Percentiles rank a stretch among this genome's conserved stretches.
phyloP scores from a whole-genome alignment of 2,113 vertebrate genomes.

The Mustela lutreola region DNA sequence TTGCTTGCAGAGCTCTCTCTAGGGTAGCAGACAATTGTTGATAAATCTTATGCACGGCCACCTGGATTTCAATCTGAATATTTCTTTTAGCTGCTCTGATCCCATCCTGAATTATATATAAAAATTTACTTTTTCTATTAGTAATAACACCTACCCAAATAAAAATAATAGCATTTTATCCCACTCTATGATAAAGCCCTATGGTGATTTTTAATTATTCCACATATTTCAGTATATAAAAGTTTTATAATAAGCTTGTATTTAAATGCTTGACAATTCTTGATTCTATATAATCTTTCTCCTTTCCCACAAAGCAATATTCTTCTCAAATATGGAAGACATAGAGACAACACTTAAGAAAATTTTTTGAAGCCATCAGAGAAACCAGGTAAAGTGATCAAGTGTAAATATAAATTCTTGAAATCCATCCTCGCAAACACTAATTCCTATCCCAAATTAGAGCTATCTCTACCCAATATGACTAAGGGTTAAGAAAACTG shows the following conservation, averaged over 20 bases:
- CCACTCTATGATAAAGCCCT: not conserved
- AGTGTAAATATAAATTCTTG: slow-evolving; percentile 33
- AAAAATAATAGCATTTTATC: slow-evolving; percentile 50
- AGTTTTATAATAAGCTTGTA: slow-evolving; percentile 35
- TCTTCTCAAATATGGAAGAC: slow-evolving; percentile 39
- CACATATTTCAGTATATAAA: not conserved
- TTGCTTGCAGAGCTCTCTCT: slow-evolving; percentile 96
- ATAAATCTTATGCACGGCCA: slow-evolving; percentile 98
- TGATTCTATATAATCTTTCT: slow-evolving; percentile 22
- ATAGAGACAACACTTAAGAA: not conserved
- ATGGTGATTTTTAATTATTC: not conserved
- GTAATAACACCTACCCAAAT: not conserved
- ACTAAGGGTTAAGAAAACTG: slow-evolving; percentile 52
- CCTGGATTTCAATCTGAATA: slow-evolving; percentile 97
- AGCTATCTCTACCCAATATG: not conserved
- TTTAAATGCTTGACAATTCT: slow-evolving; percentile 56
- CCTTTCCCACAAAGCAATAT: not conserved
- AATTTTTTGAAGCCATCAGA: slow-evolving; percentile 21
- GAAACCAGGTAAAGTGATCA: slow-evolving; percentile 47
- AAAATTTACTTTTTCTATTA: slow-evolving; percentile 39
- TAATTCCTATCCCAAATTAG: not conserved
- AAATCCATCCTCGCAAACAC: slow-evolving; percentile 58
- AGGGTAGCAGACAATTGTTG: slow-evolving; percentile 96
- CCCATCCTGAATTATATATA: slow-evolving; percentile 91
- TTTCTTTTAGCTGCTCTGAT: slow-evolving; percentile 95